Base-by-base conservation (phyloP, 2,797 vertebrate genomes). In the Chelonia mydas region DNA sequence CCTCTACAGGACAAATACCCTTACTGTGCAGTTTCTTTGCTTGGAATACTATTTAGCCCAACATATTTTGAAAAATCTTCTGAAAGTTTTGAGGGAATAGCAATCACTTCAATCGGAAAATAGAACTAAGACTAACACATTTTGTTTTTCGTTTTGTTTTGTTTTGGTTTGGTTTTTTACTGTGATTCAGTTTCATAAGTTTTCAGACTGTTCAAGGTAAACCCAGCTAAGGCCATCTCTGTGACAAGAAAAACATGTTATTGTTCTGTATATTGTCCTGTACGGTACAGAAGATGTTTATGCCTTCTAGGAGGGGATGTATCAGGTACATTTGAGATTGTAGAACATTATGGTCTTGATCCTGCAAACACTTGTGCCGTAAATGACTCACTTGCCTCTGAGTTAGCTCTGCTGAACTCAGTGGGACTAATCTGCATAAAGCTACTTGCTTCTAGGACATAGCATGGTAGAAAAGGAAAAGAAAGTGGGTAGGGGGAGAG, bases 281-380 rank as follows among this genome's bases (percentile, higher is more conserved):
- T 77, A 33, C 21, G 49, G 9, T 87, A 9, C 68, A 81, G 37
- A 21, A 86, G 16, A 87, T 80, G 65, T 81, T 51, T 47, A 27
- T 92, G 89, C 50, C 88, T 87, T 82, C 41, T 25, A 88, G 93
- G 65, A 7, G 86, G 84, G 21, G 72, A 89, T 78, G 88, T 89
- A 27, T 2, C 47, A 41, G 6, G 3, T 91, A 2, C 81, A 7
- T 31, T 49, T 25, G 57, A 87, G 12, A 81, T 65, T 13, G 74
- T 33, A 61, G 55, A 83, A 82, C 7, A 1, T n/a, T 19, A 4
- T 96, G 65, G 13, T 89, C 91, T 7, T 65, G 16, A 80, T 91
- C 55, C 33, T 90, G 78, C 7, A 78, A 27, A 3, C 72, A 4
- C 33, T 61, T 5, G 0, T 76, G 17, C 81, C 83, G 84, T 6